A percentile compares a stretch with the other conserved stretches of the same genome.
Evolutionary conservation across 2,888 invertebrate genomes (phyloP).

Genomic region (Anthophora plumipes): DNA sequence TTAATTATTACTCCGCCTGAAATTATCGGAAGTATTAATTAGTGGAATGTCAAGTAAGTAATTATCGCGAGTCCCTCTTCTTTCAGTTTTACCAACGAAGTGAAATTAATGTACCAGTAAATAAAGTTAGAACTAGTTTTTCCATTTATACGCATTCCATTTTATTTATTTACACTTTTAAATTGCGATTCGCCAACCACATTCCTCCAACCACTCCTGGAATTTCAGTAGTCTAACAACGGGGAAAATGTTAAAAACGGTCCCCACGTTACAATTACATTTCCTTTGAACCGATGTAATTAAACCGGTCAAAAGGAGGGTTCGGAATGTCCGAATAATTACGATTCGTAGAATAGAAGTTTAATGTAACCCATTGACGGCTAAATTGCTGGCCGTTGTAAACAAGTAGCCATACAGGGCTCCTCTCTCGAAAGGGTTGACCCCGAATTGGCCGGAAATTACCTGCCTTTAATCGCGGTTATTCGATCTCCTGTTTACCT

Average conservation of each 20-base stretch:
- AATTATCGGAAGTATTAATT: no score
- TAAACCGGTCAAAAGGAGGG: not conserved
- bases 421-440: not conserved
- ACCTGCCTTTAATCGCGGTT: conserved; percentile 10
- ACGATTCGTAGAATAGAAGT: conserved; percentile 6
- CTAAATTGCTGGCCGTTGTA: conserved; percentile 13
- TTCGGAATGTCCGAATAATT: not conserved
- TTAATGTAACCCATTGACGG: not conserved
- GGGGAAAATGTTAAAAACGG: no score
- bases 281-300: not conserved
- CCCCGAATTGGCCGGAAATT: conserved; percentile 27
- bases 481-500: conserved; percentile 2
- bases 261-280: not conserved
- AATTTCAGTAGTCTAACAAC: no score
- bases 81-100: no score
- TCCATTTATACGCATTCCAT: no score
- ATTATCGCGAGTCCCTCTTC: no score
- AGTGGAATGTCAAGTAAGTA: no score
- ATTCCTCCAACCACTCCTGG: not conserved
- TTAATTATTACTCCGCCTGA: no score
- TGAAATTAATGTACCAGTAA: no score
- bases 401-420: not conserved
- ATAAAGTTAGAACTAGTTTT: no score
- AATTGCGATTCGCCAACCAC: not conserved
- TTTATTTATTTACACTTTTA: not conserved